Evolutionary conservation across 2,113 vertebrate genomes (phyloP).

Genomic region (Recurvirostra avosetta): DNA sequence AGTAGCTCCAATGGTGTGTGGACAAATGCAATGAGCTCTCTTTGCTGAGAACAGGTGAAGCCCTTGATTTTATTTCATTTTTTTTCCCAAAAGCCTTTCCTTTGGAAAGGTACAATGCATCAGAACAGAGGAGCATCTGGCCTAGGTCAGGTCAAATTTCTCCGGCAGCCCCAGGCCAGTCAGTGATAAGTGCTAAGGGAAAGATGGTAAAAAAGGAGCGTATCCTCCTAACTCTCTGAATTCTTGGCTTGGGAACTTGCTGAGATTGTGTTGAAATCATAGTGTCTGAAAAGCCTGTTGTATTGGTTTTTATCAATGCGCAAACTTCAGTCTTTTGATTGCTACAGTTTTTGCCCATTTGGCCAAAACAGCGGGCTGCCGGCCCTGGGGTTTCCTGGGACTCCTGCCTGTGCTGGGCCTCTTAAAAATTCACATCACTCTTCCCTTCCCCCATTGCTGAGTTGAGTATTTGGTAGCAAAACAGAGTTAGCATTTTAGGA

Average conservation of each 20-base stretch:
- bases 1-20: not conserved
- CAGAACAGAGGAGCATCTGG: not conserved
- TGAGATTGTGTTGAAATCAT: not conserved
- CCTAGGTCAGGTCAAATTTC: not conserved
- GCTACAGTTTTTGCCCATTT: not conserved
- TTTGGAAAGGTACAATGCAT: not conserved
- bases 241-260: not conserved
- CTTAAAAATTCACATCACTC: not conserved
- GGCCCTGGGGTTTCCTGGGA: not conserved
- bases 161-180: not conserved
- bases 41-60: not conserved
- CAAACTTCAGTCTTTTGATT: not conserved
- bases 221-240: not conserved
- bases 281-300: not conserved
- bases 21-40: not conserved
- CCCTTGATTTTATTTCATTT: not conserved
- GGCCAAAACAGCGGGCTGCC: not conserved
- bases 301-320: not conserved
- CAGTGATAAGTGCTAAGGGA: not conserved
- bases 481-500: not conserved
- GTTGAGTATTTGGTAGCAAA: not conserved
- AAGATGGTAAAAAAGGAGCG: not conserved
- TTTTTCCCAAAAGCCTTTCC: not conserved
- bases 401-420: not conserved
- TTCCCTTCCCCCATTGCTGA: not conserved